phyloP scores from a whole-genome alignment of 2,797 vertebrate species.

The Gambusia yucatana region DNA sequence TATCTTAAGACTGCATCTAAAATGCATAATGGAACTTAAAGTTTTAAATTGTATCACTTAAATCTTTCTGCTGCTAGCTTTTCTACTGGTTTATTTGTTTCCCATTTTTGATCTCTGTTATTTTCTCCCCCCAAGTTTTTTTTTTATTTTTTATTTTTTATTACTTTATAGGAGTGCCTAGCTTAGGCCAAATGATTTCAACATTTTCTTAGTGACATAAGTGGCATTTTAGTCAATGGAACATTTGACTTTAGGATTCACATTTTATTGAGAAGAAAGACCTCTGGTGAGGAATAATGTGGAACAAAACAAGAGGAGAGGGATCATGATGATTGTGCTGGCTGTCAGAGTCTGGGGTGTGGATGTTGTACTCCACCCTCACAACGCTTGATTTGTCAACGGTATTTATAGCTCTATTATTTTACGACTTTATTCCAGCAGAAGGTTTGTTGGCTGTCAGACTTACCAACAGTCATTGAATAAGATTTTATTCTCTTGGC shows the following conservation, averaged over 20 bases:
- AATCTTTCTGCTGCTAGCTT: constrained; percentile 18
- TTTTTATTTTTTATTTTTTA: constrained; percentile 27
- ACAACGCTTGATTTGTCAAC: constrained; percentile 38
- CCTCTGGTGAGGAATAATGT: constrained; percentile 31
- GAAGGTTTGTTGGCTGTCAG: constrained; percentile 48
- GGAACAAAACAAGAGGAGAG: constrained; percentile 50
- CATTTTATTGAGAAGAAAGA: constrained; percentile 30
- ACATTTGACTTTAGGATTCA: constrained; percentile 42
- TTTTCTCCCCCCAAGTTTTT: constrained; percentile 2
- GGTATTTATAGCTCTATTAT: constrained; percentile 56
- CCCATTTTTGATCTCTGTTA: constrained; percentile 18
- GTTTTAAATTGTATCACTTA: constrained; percentile 47
- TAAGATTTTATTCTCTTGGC: neutral
- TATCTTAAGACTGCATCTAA: constrained; percentile 29
- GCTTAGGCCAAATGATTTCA: constrained; percentile 39
- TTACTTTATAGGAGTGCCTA: constrained; percentile 16
- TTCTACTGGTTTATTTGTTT: constrained; percentile 18
- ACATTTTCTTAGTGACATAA: constrained; percentile 26
- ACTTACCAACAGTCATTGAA: constrained; percentile 35
- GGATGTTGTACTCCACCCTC: constrained; percentile 29
- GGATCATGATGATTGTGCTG: constrained; percentile 38
- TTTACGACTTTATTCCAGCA: constrained; percentile 48
- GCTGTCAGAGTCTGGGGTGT: constrained; percentile 35
- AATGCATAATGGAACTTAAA: constrained; percentile 22
- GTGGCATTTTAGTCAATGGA: constrained; percentile 41